Conservation (phyloP, 2,113 vertebrate genomes). For the Lutjanus erythropterus region DNA sequence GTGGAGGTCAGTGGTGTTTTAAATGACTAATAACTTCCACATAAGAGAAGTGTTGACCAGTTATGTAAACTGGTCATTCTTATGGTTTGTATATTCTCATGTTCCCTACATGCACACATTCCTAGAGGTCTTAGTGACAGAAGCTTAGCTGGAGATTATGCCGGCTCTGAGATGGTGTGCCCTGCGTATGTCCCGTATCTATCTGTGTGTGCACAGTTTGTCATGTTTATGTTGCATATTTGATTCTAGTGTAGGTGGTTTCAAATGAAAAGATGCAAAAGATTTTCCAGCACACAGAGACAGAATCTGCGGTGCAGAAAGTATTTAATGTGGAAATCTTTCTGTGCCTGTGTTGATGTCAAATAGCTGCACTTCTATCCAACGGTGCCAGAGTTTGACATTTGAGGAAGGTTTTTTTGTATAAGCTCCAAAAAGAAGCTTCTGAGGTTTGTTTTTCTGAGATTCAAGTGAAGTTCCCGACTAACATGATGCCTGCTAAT, state of each 20-base stretch:
- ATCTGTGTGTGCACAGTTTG: neutral
- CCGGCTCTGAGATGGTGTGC: conserved; percentile 17
- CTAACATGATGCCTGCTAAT: neutral
- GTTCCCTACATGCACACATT: conserved; percentile 56
- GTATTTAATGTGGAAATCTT: neutral
- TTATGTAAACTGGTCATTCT: conserved; percentile 45
- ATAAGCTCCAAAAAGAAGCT: neutral
- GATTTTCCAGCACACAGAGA: neutral
- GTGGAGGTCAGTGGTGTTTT: neutral
- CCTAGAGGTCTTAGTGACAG: conserved; percentile 65
- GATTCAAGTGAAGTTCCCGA: neutral
- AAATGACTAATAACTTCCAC: neutral
- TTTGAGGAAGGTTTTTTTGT: neutral
- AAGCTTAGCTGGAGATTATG: conserved; percentile 65
- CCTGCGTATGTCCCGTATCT: neutral
- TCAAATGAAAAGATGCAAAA: neutral
- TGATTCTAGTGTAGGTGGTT: neutral
- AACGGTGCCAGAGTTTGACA: neutral
- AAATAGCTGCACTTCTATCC: neutral
- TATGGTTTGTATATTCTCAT: conserved; percentile 41
- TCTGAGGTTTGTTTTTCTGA: neutral
- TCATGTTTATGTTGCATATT: neutral
- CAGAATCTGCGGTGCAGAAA: neutral
- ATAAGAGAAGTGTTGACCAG: neutral
- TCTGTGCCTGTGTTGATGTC: neutral